Conservation (phyloP, 1,140 invertebrate genomes). For the Dendrolimus kikuchii region DNA sequence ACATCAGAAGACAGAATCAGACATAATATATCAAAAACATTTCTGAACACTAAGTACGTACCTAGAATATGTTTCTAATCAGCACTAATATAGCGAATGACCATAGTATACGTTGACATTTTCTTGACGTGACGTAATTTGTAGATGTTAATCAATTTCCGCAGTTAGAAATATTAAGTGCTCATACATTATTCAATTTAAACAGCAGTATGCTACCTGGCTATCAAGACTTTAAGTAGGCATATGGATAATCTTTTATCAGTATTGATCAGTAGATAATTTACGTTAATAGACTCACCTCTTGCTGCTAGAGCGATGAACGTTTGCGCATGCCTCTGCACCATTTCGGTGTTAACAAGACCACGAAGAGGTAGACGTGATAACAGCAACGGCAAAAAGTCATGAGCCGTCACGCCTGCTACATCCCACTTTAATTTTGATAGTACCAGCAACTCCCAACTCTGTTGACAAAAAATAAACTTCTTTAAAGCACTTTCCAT, state of each 20-base stretch:
- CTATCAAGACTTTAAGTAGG: neutral
- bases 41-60: too few species aligned
- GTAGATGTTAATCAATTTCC: slow-evolving; percentile 54
- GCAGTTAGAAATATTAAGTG: slow-evolving; percentile 25
- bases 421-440: slow-evolving; percentile 88
- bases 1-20: too few species aligned
- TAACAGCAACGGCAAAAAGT: slow-evolving; percentile 84
- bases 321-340: slow-evolving; percentile 83
- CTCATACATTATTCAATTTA: slow-evolving; percentile 10
- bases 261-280: too few species aligned
- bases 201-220: neutral
- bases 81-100: neutral
- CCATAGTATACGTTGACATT: slow-evolving; percentile 22
- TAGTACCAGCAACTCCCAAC: slow-evolving; percentile 86
- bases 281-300: slow-evolving; percentile 72
- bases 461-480: slow-evolving; percentile 74
- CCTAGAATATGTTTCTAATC: too few species aligned
- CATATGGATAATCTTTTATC: too few species aligned
- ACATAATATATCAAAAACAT: too few species aligned
- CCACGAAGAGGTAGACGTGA: slow-evolving; percentile 72
- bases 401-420: slow-evolving; percentile 83
- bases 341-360: slow-evolving; percentile 75
- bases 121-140: slow-evolving; percentile 54
- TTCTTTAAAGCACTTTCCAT: slow-evolving; percentile 1
- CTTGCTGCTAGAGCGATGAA: slow-evolving; percentile 85